Evolutionary conservation across 2,888 invertebrate genomes (phyloP), one percentile per base, ranked within the genome.

Genomic region (Aradus depressus): DNA sequence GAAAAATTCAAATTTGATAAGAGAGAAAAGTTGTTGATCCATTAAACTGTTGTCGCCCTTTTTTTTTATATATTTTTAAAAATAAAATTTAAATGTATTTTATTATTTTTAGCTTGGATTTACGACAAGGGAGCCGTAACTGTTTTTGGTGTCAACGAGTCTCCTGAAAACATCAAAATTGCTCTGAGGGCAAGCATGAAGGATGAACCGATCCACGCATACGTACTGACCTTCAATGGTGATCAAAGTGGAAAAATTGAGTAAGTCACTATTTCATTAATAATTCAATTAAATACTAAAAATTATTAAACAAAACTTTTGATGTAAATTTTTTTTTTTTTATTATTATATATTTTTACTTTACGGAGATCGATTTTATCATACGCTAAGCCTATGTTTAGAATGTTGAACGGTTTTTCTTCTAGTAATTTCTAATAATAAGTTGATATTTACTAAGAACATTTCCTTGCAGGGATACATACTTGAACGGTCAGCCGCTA

Each of bases 81-180:
- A 22, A 48, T 14, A 21, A 43, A 35, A 16, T 26, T 26, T 18
- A 50, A 21, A 3, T 47, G 10, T 28, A 21, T 48, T 22, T 41
- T 42, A 10, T 28, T 37, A n/a, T 49, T 75, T 62, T 67, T 65
- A 57, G 77, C 79, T n/a, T 73, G 73, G 26, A 72, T 70, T 50
- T 67, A 73, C 3, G 70, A 74, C 5, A 71, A 69, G 48, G 84
- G 84, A 0, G 81, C 82, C 0, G 66, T 85, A 28, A 80, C 83
- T 0, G 65, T 86, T 39, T 80, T 81, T 64, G 79, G 78, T 37
- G 75, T 79, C 8, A 87, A 87, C 65, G 70, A 78, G 61, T 76
- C 74, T 0, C 70, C 72, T 44, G 72, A 75, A 1, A 70, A 75
- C 0, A 73, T 51, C n/a, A 47, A 53, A 28, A 18, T 59, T 10